These are phyloP conservation scores for Planococcus citri DNA, from an alignment of 1,140 invertebrate genomes.

Conservation along the genomic window DNA sequence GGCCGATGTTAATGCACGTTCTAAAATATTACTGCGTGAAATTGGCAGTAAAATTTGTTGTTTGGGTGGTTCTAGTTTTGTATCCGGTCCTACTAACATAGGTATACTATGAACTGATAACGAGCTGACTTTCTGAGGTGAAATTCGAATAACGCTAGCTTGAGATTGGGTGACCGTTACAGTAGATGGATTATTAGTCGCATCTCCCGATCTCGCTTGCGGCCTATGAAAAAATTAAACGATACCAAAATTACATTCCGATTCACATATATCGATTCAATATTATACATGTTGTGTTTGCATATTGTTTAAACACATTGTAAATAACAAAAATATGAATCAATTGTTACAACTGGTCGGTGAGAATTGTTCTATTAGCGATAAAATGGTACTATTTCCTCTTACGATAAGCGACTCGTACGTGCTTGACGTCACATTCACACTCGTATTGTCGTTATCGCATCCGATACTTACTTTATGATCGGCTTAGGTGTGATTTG, in stretches of 20 bases:
- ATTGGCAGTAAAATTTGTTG: background rate
- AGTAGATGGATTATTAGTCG: slow-evolving; percentile 32
- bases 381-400: too few relatives aligned
- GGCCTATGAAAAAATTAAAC: background rate
- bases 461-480: background rate
- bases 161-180: slow-evolving; percentile 33
- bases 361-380: too few relatives aligned
- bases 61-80: background rate
- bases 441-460: background rate
- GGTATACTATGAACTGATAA: slow-evolving; percentile 1
- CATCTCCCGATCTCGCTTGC: slow-evolving; percentile 30
- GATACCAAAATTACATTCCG: background rate
- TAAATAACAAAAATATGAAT: too few relatives aligned
- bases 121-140: slow-evolving; percentile 40
- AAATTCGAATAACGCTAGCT: slow-evolving; percentile 69
- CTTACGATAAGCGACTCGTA: background rate
- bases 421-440: background rate
- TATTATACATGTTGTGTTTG: too few relatives aligned
- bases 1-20: slow-evolving; percentile 22
- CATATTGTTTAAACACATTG: too few relatives aligned
- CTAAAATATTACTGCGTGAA: slow-evolving; percentile 9
- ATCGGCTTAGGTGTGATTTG: slow-evolving; percentile 2
- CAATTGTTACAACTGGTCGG: too few relatives aligned
- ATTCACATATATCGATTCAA: background rate
- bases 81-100: background rate